These are phyloP conservation scores for Lasioglossum calceatum DNA, from an alignment of 2,888 invertebrate genomes.

Conservation along the genomic window DNA sequence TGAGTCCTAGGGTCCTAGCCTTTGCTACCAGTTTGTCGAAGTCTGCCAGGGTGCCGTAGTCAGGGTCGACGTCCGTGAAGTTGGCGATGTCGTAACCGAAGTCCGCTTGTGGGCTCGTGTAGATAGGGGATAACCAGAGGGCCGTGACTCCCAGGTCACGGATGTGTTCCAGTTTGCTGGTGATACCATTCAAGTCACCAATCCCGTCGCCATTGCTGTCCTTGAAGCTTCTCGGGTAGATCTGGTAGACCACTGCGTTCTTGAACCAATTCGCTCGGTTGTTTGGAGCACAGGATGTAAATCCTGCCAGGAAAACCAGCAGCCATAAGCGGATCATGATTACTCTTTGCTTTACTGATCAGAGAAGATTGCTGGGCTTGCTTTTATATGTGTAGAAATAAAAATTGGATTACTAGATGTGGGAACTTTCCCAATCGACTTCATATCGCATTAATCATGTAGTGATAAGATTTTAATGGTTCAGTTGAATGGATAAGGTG, in stretches of 20 bases:
- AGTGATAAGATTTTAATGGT: not conserved
- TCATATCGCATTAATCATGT: not conserved
- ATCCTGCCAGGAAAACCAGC: not conserved
- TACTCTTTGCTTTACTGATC: not conserved
- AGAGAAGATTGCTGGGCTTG: fast-evolving
- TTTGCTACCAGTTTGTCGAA: constrained; percentile 84
- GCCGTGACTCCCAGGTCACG: constrained; percentile 87
- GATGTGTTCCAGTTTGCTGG: constrained; percentile 85
- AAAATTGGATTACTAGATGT: not conserved
- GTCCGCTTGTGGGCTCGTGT: constrained; percentile 88
- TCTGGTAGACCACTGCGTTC: constrained; percentile 92
- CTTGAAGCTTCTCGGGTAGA: constrained; percentile 94
- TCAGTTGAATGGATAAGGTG: not conserved
- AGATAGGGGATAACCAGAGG: constrained; percentile 91
- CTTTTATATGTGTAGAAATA: not conserved
- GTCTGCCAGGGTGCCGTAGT: constrained; percentile 87
- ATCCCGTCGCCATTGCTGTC: constrained; percentile 88
- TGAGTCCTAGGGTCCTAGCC: constrained; percentile 82
- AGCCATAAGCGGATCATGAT: constrained; percentile 31
- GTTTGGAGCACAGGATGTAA: not conserved
- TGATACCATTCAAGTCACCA: constrained; percentile 81
- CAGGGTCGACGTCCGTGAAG: constrained; percentile 86
- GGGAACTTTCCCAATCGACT: too few relatives aligned
- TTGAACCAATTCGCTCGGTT: constrained; percentile 91
- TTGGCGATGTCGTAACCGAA: constrained; percentile 89